phyloP scores from a whole-genome alignment of 2,888 invertebrate genomes.

The Rosalia funebris region DNA sequence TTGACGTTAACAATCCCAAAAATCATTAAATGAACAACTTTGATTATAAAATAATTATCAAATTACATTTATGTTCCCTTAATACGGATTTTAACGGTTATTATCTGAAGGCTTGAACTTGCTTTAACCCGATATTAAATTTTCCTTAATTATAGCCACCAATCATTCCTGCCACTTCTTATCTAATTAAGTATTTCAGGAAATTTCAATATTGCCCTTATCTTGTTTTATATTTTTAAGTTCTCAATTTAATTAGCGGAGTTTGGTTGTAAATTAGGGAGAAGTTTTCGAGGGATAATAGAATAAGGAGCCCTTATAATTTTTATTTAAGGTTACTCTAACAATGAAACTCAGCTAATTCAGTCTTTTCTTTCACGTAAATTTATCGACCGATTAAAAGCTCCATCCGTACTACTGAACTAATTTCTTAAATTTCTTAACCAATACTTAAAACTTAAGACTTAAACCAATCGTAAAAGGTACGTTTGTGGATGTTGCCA shows the following conservation, averaged over 20 bases:
- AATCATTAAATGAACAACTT: too few species aligned
- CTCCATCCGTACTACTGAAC: not conserved
- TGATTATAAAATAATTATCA: too few species aligned
- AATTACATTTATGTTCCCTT: not conserved
- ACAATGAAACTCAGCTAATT: not conserved
- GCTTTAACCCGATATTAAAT: not conserved
- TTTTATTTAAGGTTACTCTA: not conserved
- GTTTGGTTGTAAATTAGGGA: not conserved
- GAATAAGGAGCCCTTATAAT: not conserved
- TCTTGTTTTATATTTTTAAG: not conserved
- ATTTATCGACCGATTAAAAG: not conserved
- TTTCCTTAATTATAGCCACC: not conserved
- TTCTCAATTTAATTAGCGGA: not conserved
- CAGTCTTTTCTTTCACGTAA: not conserved
- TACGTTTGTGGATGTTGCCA: too few species aligned
- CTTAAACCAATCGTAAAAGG: too few species aligned
- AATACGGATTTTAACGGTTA: not conserved
- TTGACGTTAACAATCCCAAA: too few species aligned
- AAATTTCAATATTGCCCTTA: constrained; percentile 1
- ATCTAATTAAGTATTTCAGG: not conserved
- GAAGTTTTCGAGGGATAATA: not conserved
- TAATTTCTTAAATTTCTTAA: not conserved
- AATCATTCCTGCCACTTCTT: not conserved
- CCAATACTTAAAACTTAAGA: not conserved
- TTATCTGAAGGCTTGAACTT: not conserved